A percentile compares a stretch with the other conserved stretches of the same genome.
These are phyloP conservation scores for Macrostomum lignano DNA, from an alignment of 1,140 invertebrate species.

Conservation along the genomic window DNA sequence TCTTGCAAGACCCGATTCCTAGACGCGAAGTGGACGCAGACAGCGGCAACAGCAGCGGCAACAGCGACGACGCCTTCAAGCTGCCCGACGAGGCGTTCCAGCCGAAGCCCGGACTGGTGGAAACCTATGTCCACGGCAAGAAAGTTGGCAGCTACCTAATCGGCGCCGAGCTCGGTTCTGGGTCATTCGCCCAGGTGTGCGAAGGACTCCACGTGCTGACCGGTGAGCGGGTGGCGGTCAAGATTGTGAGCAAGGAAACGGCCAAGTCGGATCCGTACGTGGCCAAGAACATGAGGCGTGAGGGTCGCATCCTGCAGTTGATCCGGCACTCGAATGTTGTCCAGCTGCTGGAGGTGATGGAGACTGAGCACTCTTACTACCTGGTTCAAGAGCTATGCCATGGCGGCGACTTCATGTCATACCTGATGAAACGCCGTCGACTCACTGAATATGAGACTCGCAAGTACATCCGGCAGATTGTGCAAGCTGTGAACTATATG, in stretches of 20 bases:
- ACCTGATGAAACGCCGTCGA: slow-evolving; percentile 16
- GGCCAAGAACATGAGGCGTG: slow-evolving; percentile 19
- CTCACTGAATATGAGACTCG: slow-evolving; percentile 17
- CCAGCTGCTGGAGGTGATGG: slow-evolving; percentile 21
- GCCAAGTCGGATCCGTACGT: slow-evolving; percentile 20
- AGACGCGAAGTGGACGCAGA: no score
- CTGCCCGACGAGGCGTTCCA: no score
- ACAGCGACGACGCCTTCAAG: no score
- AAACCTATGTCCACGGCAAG: no score
- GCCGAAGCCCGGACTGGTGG: no score
- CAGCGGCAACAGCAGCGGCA: no score
- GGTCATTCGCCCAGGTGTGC: slow-evolving; percentile 25
- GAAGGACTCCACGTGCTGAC: slow-evolving; percentile 20
- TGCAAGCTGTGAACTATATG: slow-evolving; percentile 22
- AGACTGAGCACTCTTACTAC: slow-evolving; percentile 26
- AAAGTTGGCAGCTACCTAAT: slow-evolving; percentile 23
- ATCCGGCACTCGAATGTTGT: slow-evolving; percentile 21
- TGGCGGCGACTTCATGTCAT: slow-evolving; percentile 22
- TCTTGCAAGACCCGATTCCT: no score
- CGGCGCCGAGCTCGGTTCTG: slow-evolving; percentile 19
- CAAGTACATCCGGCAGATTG: slow-evolving; percentile 20
- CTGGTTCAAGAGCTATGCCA: slow-evolving; percentile 21
- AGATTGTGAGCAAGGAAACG: slow-evolving; percentile 23
- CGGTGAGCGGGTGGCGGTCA: slow-evolving; percentile 25
- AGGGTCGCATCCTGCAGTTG: slow-evolving; percentile 19